Evolutionary conservation across 2,113 vertebrate genomes (phyloP), one percentile per base, ranked within the genome.

Genomic region (Clarias macrocephalus): DNA sequence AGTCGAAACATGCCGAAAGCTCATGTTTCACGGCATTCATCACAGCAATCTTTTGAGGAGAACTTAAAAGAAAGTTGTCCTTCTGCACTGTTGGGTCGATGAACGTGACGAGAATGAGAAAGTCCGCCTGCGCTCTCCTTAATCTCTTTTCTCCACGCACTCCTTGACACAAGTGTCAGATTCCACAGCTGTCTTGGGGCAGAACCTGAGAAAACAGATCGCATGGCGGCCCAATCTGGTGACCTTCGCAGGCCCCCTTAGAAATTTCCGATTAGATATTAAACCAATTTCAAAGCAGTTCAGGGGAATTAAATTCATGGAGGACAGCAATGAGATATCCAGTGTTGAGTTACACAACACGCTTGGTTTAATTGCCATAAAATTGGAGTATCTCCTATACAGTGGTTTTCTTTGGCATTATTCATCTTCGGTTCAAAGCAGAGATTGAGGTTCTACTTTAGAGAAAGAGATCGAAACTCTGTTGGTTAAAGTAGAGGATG

Each of bases 101-200:
- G 65, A 86, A 83, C 75, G 85, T 83, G 59, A 88, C 54, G 65
- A 63, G 87, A 84, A 90, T 88, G 65, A 82, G 42, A 76, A 90
- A 89, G 68, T 28, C 75, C 79, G 52, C 79, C 82, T 85, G 76
- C 37, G 54, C 79, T 84, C 62, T 59, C 73, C 91, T 88, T 91
- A 82, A 90, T 88, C 88, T 77, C 85, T 88, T 76, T 37, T 25
- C 86, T 42, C 87, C 60, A 84, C 62, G 23, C 88, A 60, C 89
- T 88, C 86, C 63, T 19, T 68, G 63, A 89, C 82, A 84, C 88
- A 76, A 92, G 90, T 91, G 91, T 90, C 92, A 88, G 91, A 91
- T 87, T 91, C 91, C 89, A 91, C 94, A 94, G 94, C 94, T 94
- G 94, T 94, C 92, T 86, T 87, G 88, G 77, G 89, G 88, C 92